phyloP scores from a whole-genome alignment of 2,797 vertebrate genomes.

The Octomys mimax region DNA sequence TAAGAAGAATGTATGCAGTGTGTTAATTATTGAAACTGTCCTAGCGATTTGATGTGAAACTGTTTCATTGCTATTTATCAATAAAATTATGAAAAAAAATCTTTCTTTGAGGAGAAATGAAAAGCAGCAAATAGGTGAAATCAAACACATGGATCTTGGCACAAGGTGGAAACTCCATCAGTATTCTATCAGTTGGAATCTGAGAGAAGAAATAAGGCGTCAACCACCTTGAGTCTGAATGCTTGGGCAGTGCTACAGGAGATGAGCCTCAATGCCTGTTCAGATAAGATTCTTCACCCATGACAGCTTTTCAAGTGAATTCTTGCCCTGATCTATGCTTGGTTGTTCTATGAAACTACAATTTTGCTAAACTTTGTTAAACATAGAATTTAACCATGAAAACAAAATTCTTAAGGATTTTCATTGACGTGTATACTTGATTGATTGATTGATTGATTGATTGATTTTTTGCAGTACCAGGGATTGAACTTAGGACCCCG shows the following conservation, averaged over 20 bases:
- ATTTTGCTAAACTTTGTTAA: not conserved
- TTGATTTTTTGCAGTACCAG: no score
- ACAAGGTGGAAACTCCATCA: rapidly evolving
- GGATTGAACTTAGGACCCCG: no score
- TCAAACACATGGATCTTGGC: not conserved
- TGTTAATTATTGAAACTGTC: no score
- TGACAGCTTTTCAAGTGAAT: not conserved
- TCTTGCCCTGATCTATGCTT: not conserved
- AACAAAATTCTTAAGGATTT: not conserved
- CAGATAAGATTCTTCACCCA: not conserved
- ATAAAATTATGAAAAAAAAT: no score
- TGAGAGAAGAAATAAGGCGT: not conserved
- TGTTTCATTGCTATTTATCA: no score
- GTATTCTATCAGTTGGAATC: not conserved
- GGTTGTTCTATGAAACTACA: not conserved
- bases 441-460: no score
- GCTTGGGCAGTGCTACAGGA: not conserved
- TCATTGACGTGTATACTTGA: not conserved
- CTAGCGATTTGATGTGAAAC: no score
- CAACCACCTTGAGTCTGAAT: not conserved
- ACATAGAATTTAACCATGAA: not conserved
- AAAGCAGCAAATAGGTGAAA: not conserved
- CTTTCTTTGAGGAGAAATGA: not conserved
- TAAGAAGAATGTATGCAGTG: no score
- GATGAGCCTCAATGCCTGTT: no score